Conservation (phyloP, 2,888 invertebrate genomes). For the Drosophila silvestris region DNA sequence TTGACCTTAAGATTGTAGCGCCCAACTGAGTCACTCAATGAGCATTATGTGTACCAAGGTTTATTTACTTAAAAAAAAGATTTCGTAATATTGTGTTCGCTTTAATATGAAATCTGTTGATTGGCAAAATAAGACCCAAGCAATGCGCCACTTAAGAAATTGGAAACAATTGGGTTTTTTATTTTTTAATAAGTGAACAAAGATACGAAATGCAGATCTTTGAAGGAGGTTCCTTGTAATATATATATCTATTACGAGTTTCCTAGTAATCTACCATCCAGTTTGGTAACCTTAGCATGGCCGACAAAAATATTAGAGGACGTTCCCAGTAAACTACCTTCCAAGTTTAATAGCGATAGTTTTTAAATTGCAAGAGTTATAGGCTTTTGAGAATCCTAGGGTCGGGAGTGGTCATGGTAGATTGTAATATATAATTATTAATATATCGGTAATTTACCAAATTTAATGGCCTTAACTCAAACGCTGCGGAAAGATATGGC, state of each 20-base stretch:
- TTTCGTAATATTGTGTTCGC: not conserved
- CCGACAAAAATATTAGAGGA: no score
- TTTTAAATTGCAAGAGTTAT: not conserved
- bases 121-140: no score
- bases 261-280: not conserved
- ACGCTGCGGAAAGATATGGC: not conserved
- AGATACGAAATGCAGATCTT: not conserved
- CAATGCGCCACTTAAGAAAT: not conserved
- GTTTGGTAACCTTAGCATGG: not conserved
- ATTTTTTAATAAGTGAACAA: not conserved
- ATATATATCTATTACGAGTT: not conserved
- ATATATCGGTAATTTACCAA: not conserved
- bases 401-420: not conserved
- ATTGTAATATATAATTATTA: no score
- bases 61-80: not conserved
- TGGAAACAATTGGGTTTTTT: not conserved
- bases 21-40: conserved; percentile 4
- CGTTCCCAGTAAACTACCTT: not conserved
- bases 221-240: not conserved
- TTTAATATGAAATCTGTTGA: not conserved
- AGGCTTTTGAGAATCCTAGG: not conserved
- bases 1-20: conserved; percentile 35
- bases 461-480: not conserved
- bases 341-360: no score
- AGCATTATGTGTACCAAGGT: conserved; percentile 18